These are phyloP conservation scores for Andricus grossulariae DNA, from an alignment of 1,140 invertebrate genomes.

Conservation along the genomic window DNA sequence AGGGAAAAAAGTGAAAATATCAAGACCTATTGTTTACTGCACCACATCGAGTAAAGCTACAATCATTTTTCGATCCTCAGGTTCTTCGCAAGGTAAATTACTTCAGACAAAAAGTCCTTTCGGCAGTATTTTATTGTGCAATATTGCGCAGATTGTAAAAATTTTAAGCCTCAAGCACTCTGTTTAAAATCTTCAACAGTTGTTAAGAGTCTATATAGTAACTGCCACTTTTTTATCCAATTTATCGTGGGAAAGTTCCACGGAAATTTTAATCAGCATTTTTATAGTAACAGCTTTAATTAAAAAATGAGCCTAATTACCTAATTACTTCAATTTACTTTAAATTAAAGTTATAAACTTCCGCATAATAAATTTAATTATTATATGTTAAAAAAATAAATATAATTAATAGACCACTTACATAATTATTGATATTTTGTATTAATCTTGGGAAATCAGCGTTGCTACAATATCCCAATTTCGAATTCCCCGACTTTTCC, in stretches of 20 bases:
- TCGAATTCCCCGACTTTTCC: no score
- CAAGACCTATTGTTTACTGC: neutral
- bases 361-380: no score
- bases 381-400: no score
- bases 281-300: neutral
- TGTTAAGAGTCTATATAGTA: neutral
- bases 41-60: conserved; percentile 21
- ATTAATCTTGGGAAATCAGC: no score
- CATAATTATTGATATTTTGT: no score
- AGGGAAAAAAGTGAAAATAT: conserved; percentile 48
- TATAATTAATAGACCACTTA: no score
- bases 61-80: neutral
- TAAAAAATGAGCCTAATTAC: neutral
- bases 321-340: no score
- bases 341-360: no score
- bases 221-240: neutral
- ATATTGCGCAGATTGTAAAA: neutral
- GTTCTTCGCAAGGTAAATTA: neutral
- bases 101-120: neutral
- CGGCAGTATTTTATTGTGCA: neutral
- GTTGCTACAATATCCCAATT: no score
- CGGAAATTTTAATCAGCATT: neutral
- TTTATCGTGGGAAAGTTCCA: neutral
- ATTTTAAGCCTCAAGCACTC: neutral
- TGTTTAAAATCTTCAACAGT: neutral